Percentiles rank a stretch among this genome's conserved stretches.
phyloP scores from a whole-genome alignment of 35 echinoderm and acorn worm genomes.

The Apostichopus parvimensis region DNA sequence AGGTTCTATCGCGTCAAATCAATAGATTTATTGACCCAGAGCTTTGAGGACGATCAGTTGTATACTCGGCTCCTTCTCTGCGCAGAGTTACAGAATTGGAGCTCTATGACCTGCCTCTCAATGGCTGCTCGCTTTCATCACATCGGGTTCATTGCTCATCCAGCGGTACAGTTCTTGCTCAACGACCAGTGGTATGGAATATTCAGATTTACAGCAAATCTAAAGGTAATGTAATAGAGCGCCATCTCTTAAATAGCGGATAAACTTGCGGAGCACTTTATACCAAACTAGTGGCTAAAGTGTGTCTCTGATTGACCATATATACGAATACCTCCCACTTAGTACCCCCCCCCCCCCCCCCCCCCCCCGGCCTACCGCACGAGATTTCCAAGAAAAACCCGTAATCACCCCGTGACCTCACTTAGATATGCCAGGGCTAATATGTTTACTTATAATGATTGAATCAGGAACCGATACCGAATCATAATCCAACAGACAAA shows the following conservation, averaged over 20 bases:
- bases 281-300: too few relatives aligned
- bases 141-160: conserved; percentile 84
- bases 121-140: conserved; percentile 78
- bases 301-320: neutral
- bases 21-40: conserved; percentile 63
- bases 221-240: conserved; percentile 55
- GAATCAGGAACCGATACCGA: too few relatives aligned
- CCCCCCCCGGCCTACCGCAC: too few relatives aligned
- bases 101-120: conserved; percentile 75
- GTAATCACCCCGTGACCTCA: too few relatives aligned
- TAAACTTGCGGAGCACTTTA: too few relatives aligned
- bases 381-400: too few relatives aligned
- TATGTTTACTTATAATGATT: too few relatives aligned
- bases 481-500: too few relatives aligned
- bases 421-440: too few relatives aligned
- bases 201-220: conserved; percentile 49
- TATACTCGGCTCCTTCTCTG: conserved; percentile 76
- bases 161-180: conserved; percentile 67
- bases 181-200: conserved; percentile 88
- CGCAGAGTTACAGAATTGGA: conserved; percentile 80
- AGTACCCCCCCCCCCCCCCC: too few relatives aligned
- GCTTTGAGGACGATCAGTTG: conserved; percentile 64
- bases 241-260: too few relatives aligned
- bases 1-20: conserved; percentile 65
- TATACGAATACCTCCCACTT: neutral